Percentiles rank a stretch among this genome's conserved stretches.
Evolutionary conservation across 2,888 invertebrate genomes (phyloP).

Genomic region (Eupithecia tripunctaria): DNA sequence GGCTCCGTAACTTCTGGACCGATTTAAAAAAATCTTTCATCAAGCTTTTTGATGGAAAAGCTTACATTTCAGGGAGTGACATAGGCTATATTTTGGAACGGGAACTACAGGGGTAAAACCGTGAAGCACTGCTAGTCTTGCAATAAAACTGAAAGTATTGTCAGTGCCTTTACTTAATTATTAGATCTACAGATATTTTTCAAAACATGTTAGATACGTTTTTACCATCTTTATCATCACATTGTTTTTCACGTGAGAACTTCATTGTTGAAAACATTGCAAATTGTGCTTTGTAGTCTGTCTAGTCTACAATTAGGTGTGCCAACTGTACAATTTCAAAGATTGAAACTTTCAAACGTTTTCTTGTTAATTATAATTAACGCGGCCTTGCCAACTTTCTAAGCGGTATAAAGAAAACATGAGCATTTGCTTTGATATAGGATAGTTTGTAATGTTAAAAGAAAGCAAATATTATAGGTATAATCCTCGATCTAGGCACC

Average conservation of each 20-base stretch:
- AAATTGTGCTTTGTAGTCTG: neutral
- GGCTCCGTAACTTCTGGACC: no score
- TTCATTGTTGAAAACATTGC: neutral
- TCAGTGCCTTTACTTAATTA: no score
- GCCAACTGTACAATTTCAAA: constrained; percentile 8
- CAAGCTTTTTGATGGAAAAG: no score
- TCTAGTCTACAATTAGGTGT: constrained; percentile 1
- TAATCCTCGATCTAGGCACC: neutral
- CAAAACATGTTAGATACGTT: no score
- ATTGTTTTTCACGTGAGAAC: constrained; percentile 7
- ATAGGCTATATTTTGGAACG: no score
- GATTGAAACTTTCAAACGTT: constrained; percentile 8
- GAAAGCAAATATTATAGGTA: neutral
- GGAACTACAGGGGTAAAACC: no score
- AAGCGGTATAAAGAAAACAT: neutral
- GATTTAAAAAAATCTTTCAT: no score
- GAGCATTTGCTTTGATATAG: neutral
- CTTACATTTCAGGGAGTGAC: no score
- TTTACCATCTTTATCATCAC: neutral
- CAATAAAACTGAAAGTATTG: no score
- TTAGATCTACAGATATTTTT: no score
- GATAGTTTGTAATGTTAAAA: neutral
- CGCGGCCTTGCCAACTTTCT: constrained; percentile 9
- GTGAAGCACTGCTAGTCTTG: no score
- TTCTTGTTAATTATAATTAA: constrained; percentile 13